Evolutionary conservation across 2,888 invertebrate species (phyloP), one percentile per base, ranked within the genome.

Genomic region (Microdon myrmicae): DNA sequence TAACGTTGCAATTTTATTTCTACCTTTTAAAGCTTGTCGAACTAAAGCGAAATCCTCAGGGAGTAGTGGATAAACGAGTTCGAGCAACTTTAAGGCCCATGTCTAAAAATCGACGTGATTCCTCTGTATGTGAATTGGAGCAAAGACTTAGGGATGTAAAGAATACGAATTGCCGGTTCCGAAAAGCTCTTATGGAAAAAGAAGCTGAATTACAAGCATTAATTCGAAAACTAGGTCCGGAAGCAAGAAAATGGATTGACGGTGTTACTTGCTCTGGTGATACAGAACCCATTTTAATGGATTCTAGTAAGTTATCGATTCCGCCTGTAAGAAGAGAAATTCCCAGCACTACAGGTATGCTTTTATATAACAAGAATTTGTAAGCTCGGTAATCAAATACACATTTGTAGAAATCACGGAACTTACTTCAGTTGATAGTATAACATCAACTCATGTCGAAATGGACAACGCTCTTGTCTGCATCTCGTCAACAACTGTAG

Each of bases 31-130:
- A 96, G 92, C 83, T 96, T 68, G 86, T 96, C 68, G 96, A 96
- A 79, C 83, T 96, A 44, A 88, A 92, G 70, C 85, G 94, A 69
- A 88, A 88, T 79, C 94, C 95, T 1, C 88, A 88, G 70, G 94
- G 92, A 0, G 86, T 89, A 3, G 88, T 90, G 35, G 90, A 94
- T 72, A 89, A 90, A 74, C 84, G 94, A 49, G 89, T 93, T 58
- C 83, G 96, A 26, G 92, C 95, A 1, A 96, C 95, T 0, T 81
- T 96, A 38, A 86, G 92, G 58, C 94, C 94, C 1, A 87, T 86
- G 84, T 89, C 91, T 3, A 90, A 91, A 71, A 85, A 85, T 74
- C 85, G 92, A 56, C 84, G 92, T 68, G 90, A 92, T 71, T 92
- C 92, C 1, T 90, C 89, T 4, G 88, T 89, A 0, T 91, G 90